These are phyloP conservation scores for Cheilosia scutellata DNA, from an alignment of 2,888 invertebrate species.

Conservation along the genomic window DNA sequence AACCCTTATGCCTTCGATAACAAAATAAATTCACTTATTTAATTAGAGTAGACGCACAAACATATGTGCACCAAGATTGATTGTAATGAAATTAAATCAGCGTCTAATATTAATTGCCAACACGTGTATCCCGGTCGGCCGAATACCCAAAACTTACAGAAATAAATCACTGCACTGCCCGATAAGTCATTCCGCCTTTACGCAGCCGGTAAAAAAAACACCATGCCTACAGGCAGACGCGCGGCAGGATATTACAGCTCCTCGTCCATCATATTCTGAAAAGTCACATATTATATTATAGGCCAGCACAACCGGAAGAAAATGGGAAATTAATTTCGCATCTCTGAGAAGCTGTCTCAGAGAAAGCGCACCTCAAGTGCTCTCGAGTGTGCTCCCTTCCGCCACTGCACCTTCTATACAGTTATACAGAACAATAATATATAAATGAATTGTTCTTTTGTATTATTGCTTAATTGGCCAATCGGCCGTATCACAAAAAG, in stretches of 20 bases:
- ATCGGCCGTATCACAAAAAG: constrained; percentile 60
- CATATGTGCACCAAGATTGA: constrained; percentile 55
- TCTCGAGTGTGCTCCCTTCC: neutral
- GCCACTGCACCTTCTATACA: constrained; percentile 24
- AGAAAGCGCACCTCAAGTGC: constrained; percentile 33
- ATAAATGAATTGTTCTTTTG: constrained; percentile 69
- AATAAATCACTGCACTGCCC: constrained; percentile 28
- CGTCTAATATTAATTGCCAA: constrained; percentile 32
- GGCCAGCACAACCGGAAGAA: constrained; percentile 40
- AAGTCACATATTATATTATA: constrained; percentile 1
- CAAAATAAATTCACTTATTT: constrained; percentile 4
- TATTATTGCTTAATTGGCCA: constrained; percentile 73
- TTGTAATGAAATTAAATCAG: constrained; percentile 48
- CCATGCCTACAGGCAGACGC: neutral
- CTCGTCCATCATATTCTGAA: constrained; percentile 32
- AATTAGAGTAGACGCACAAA: constrained; percentile 23
- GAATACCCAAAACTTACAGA: constrained; percentile 20
- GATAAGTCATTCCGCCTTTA: neutral
- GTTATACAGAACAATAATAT: constrained; percentile 9
- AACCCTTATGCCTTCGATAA: neutral
- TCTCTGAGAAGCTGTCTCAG: constrained; percentile 39
- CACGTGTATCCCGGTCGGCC: constrained; percentile 29
- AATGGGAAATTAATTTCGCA: constrained; percentile 63
- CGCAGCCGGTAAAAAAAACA: neutral
- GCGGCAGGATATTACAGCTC: constrained; percentile 28